Evolutionary conservation across 2,113 vertebrate species (phyloP).

Genomic region (Ailuropoda melanoleuca): DNA sequence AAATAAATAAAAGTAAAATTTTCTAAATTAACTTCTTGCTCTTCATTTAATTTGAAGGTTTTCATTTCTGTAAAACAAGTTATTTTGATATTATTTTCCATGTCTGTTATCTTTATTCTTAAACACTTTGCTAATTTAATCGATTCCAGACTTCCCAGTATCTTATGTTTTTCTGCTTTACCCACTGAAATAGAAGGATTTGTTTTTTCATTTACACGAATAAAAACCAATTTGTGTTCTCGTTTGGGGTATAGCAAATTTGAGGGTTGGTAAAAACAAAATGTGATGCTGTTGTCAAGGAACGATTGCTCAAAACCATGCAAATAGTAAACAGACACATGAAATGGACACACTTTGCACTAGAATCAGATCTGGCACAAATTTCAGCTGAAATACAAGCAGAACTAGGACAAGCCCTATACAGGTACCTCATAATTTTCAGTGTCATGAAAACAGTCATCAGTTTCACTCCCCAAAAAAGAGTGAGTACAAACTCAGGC

Average conservation of each 20-base stretch:
- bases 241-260: background rate
- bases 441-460: background rate
- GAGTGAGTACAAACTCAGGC: background rate
- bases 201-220: constrained; percentile 32
- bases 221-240: background rate
- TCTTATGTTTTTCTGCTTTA: constrained; percentile 38
- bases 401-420: background rate
- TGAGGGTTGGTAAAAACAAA: background rate
- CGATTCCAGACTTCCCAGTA: constrained; percentile 45
- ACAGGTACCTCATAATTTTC: background rate
- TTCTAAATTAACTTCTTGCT: constrained; percentile 44
- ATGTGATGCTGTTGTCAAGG: background rate
- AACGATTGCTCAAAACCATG: constrained; percentile 15
- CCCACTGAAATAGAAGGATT: background rate
- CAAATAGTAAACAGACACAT: background rate
- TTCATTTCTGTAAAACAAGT: constrained; percentile 42
- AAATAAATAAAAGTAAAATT: background rate
- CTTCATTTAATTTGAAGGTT: background rate
- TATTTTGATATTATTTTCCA: constrained; percentile 30
- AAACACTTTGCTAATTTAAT: constrained; percentile 42
- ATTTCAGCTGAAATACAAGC: constrained; percentile 28
- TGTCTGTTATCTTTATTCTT: constrained; percentile 42
- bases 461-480: background rate
- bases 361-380: background rate
- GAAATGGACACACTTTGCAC: background rate